These are phyloP conservation scores for Rhynchotus rufescens DNA, from an alignment of 2,797 vertebrate genomes.

Conservation along the genomic window DNA sequence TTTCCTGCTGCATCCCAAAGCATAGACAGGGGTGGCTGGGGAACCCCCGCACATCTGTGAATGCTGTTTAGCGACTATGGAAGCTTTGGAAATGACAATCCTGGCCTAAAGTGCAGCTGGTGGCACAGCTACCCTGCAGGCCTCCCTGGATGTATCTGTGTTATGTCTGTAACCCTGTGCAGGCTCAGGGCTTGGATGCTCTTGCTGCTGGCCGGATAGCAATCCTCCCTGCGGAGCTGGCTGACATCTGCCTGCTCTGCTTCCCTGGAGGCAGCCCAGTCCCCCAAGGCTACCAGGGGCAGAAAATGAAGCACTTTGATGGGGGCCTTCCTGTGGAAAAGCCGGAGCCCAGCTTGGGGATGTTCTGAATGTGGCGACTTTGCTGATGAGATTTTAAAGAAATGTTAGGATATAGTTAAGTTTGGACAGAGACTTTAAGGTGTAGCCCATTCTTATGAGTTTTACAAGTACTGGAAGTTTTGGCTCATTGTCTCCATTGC, in stretches of 20 bases:
- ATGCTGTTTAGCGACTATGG: fast-evolving
- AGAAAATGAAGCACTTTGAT: not conserved
- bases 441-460: not conserved
- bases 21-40: not conserved
- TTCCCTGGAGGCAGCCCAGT: not conserved
- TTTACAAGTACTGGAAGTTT: not conserved
- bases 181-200: fast-evolving
- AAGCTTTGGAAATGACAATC: not conserved
- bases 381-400: too few relatives aligned
- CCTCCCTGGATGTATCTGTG: not conserved
- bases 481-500: not conserved
- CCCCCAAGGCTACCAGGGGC: not conserved
- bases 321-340: not conserved
- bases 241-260: not conserved
- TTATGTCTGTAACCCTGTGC: fast-evolving
- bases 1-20: not conserved
- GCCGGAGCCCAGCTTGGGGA: not conserved
- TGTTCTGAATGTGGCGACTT: not conserved
- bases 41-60: not conserved
- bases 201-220: fast-evolving
- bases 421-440: not conserved
- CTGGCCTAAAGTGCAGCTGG: not conserved
- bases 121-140: not conserved
- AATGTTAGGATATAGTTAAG: too few relatives aligned
- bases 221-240: not conserved